phyloP scores from a whole-genome alignment of 2,797 vertebrate genomes.

The Sarcophilus harrisii region DNA sequence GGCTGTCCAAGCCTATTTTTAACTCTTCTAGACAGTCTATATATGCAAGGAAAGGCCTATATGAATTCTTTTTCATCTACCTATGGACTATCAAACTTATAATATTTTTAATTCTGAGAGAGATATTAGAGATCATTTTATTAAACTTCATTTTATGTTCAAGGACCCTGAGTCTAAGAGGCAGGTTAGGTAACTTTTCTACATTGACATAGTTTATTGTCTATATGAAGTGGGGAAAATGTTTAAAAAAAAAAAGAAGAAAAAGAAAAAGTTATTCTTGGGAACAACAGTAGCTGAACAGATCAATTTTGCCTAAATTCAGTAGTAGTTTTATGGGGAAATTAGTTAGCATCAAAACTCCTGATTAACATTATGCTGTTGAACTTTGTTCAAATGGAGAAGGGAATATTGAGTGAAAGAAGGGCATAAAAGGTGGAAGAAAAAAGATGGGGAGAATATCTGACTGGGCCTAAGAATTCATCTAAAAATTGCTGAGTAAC shows the following conservation, averaged over 20 bases:
- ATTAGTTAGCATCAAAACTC: background rate
- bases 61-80: background rate
- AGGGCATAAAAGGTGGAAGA: background rate
- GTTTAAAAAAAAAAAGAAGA: background rate
- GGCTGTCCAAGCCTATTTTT: background rate
- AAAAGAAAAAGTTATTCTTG: background rate
- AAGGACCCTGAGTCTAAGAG: background rate
- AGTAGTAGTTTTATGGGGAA: background rate
- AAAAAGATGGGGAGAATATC: background rate
- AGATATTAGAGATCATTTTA: background rate
- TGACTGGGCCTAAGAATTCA: background rate
- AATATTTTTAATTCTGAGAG: background rate
- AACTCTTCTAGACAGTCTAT: background rate
- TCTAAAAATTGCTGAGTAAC: background rate
- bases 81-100: background rate
- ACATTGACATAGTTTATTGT: background rate
- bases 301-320: background rate
- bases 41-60: background rate
- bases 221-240: background rate
- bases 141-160: background rate
- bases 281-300: background rate
- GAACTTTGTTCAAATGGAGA: background rate
- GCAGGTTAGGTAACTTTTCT: accelerated
- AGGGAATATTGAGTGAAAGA: background rate
- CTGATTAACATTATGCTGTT: background rate